Conservation (phyloP, 2,888 invertebrate species). For the Pseudolycoriella hygida region DNA sequence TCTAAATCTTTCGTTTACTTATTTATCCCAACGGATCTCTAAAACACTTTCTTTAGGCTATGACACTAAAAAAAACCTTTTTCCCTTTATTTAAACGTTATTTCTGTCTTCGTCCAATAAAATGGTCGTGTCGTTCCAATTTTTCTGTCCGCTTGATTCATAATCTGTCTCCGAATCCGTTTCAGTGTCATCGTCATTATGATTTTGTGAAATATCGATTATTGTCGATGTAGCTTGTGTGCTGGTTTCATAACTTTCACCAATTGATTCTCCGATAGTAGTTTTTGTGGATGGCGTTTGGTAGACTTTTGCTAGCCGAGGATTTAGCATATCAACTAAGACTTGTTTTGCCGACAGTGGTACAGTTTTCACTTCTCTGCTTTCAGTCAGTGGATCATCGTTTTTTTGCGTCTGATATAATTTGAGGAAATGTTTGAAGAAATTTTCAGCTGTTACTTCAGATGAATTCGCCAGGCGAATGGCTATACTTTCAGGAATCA, state of each 20-base stretch:
- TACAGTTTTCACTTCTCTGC: neutral
- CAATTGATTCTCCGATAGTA: neutral
- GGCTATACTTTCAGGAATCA: conserved; percentile 29
- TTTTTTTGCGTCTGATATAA: conserved; percentile 17
- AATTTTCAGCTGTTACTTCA: conserved; percentile 27
- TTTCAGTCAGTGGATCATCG: neutral
- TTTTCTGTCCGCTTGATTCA: conserved; percentile 1
- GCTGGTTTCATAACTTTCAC: neutral
- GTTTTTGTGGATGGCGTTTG: neutral
- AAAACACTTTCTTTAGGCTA: neutral
- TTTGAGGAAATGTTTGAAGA: conserved; percentile 25
- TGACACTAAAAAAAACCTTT: too few species aligned
- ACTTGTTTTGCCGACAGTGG: neutral
- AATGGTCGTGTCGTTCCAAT: conserved; percentile 4
- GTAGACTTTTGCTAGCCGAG: neutral
- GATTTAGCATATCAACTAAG: too few species aligned
- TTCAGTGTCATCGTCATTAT: neutral
- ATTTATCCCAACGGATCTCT: too few species aligned
- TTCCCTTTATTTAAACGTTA: too few species aligned
- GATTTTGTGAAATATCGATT: neutral
- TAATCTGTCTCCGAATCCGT: neutral
- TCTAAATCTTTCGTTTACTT: too few species aligned
- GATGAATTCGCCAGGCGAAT: conserved; percentile 24
- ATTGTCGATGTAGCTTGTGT: neutral
- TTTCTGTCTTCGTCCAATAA: neutral